Percentiles rank a stretch among this genome's conserved stretches.
phyloP scores from a whole-genome alignment of 2,888 invertebrate species.

The Tetramorium bicarinatum region DNA sequence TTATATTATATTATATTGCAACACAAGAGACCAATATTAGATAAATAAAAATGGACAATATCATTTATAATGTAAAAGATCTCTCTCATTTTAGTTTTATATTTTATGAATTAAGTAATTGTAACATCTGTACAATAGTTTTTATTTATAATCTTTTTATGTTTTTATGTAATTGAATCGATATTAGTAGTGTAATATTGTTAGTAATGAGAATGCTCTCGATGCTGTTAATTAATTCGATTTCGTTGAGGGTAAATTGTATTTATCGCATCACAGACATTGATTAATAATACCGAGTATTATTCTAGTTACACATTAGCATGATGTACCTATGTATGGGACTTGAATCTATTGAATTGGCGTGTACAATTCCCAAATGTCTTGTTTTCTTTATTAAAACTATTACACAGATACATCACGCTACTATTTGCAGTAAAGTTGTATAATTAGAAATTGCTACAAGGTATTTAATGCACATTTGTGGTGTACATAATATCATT shows the following conservation, averaged over 20 bases:
- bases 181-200: background rate
- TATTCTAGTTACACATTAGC: background rate
- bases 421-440: background rate
- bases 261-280: slow-evolving; percentile 2
- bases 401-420: background rate
- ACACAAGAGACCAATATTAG: background rate
- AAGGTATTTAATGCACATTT: background rate
- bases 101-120: slow-evolving; percentile 2
- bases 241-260: background rate
- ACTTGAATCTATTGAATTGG: background rate
- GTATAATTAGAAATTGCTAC: background rate
- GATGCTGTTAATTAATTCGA: slow-evolving; percentile 19
- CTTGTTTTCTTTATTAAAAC: background rate
- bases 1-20: background rate
- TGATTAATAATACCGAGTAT: slow-evolving; percentile 26
- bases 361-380: background rate
- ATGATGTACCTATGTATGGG: background rate
- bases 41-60: background rate
- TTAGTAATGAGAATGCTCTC: slow-evolving; percentile 8
- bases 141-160: background rate
- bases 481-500: background rate
- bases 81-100: background rate
- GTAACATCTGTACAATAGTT: background rate
- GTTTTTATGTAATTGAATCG: background rate
- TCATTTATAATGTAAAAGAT: background rate